phyloP scores from a whole-genome alignment of 2,888 invertebrate species.

The Pseudanteris insignis region DNA sequence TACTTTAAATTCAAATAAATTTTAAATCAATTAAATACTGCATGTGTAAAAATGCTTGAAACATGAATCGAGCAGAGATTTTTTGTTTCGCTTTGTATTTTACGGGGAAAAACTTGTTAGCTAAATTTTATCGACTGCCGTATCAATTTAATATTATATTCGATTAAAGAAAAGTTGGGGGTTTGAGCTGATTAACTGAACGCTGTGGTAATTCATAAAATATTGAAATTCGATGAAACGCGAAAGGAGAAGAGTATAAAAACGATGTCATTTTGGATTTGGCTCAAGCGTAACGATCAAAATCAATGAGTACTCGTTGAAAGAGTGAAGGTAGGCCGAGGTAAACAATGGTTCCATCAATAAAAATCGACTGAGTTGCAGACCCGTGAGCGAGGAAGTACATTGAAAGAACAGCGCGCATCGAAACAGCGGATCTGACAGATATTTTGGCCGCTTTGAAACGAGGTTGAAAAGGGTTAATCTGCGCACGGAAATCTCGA shows the following conservation, averaged over 20 bases:
- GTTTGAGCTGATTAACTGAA: constrained; percentile 3
- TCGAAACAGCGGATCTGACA: constrained; percentile 29
- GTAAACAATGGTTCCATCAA: constrained; percentile 34
- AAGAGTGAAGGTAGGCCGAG: constrained; percentile 12
- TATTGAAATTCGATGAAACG: constrained; percentile 29
- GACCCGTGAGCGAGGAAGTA: constrained; percentile 10
- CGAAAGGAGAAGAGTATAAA: constrained; percentile 17
- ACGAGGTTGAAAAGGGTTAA: constrained; percentile 42
- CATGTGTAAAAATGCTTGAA: background rate
- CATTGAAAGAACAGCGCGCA: constrained; percentile 19
- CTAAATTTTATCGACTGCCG: too few relatives aligned
- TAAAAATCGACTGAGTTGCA: constrained; percentile 17
- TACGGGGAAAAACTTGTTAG: too few relatives aligned
- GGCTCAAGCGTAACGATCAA: constrained; percentile 17
- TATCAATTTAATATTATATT: too few relatives aligned
- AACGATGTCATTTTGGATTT: constrained; percentile 31
- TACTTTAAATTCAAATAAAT: too few relatives aligned
- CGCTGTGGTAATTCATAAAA: constrained; percentile 14
- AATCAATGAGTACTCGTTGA: constrained; percentile 9
- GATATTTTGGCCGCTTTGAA: constrained; percentile 29
- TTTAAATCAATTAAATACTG: background rate
- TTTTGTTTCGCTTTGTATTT: too few relatives aligned
- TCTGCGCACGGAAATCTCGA: constrained; percentile 28
- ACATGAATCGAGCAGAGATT: too few relatives aligned
- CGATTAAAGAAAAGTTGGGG: background rate